Evolutionary conservation across 2,888 invertebrate species (phyloP), one percentile per base, ranked within the genome.

Genomic region (Ethmia dodecea): DNA sequence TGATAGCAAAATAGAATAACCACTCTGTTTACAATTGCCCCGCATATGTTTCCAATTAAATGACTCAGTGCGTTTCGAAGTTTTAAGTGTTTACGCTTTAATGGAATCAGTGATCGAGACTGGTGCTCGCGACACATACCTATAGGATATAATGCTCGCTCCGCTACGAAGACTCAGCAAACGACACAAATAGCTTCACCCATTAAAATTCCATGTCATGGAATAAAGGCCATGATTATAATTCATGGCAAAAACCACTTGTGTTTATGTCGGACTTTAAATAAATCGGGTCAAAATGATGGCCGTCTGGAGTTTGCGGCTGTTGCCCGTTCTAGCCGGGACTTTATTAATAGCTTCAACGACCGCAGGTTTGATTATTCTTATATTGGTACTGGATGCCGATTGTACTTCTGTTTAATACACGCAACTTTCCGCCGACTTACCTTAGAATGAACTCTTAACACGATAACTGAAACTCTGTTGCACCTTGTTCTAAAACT

Each of bases 21-120:
- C 28, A 45, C 45, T 31, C 37, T 48, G 45, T 62, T 56, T 52
- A 57, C 43, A 59, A 59, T 60, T 60, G 54, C 42, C n/a, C n/a
- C n/a, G n/a, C n/a, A n/a, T 60, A 60, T 58, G 55, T 55, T 61
- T 52, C 40, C 57, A 70, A 55, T 58, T 51, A 60, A 70, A 74
- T 80, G 79, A 77, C 64, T 74, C 70, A 76, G 78, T 81, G 26
- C 6, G 79, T 63, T 71, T 60, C 52, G 42, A 47, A 65, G 65
- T 62, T 67, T 66, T 62, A 55, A 44, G 48, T 40, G 37, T 37
- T 34, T 33, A 63, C 65, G 71, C 70, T 64, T 60, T n/a, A n/a
- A n/a, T 58, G 49, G 51, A 47, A 58, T 54, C 53, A 67, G 72
- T 77, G 73, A 64, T 65, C 55, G 54, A 58, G 56, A 58, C 54